phyloP scores from a whole-genome alignment of 2,888 invertebrate genomes.

The Rotaria magnacalcarata region DNA sequence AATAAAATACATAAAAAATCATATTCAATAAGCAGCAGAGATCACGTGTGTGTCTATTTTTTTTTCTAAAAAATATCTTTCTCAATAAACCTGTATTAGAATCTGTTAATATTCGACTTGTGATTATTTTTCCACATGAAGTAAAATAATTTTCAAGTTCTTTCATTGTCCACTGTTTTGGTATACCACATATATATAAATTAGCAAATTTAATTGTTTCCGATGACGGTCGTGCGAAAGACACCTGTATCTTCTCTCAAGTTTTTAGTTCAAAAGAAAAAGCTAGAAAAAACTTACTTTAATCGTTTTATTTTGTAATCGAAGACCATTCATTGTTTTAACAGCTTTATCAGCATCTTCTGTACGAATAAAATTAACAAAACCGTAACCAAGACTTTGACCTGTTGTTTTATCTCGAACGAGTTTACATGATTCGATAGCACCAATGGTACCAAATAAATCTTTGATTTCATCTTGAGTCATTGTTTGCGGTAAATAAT shows the following conservation, averaged over 20 bases:
- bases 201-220: slow-evolving; percentile 44
- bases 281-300: slow-evolving; percentile 67
- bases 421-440: slow-evolving; percentile 97
- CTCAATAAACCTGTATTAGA: slow-evolving; percentile 20
- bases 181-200: slow-evolving; percentile 44
- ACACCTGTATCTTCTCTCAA: not conserved
- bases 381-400: slow-evolving; percentile 97
- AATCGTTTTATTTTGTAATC: slow-evolving; percentile 97
- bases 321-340: slow-evolving; percentile 89
- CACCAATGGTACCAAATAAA: slow-evolving; percentile 94
- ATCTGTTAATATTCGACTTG: slow-evolving; percentile 41
- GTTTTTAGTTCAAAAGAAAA: not conserved
- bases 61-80: not conserved
- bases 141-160: slow-evolving; percentile 40
- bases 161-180: slow-evolving; percentile 36
- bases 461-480: slow-evolving; percentile 97
- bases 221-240: slow-evolving; percentile 42
- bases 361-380: slow-evolving; percentile 94
- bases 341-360: slow-evolving; percentile 98
- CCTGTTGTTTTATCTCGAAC: slow-evolving; percentile 97
- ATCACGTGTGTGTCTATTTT: not conserved
- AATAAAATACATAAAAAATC: not conserved
- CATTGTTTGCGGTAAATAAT: slow-evolving; percentile 99
- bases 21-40: slow-evolving; percentile 14
- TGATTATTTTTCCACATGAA: slow-evolving; percentile 41